These are phyloP conservation scores for Heptranchias perlo DNA, from an alignment of 2,113 vertebrate species.

Conservation along the genomic window DNA sequence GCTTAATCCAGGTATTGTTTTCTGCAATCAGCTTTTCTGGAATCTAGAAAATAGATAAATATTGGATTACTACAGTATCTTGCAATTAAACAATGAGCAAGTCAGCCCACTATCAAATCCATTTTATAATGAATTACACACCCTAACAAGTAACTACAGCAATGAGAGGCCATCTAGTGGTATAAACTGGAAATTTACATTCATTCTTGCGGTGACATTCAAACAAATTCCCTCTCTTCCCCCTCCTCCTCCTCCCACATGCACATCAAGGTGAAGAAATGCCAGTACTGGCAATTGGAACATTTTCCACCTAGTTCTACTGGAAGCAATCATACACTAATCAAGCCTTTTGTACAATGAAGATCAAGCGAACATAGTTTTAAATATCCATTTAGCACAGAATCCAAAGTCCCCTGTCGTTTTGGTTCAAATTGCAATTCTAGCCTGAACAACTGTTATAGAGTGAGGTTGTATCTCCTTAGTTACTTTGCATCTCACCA, in stretches of 20 bases:
- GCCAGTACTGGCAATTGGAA: not conserved
- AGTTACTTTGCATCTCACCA: too few relatives aligned
- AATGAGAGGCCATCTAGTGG: not conserved
- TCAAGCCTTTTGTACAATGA: not conserved
- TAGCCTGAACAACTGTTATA: too few relatives aligned
- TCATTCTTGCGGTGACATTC: not conserved
- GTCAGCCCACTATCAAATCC: not conserved
- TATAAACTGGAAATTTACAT: not conserved
- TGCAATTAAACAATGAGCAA: not conserved
- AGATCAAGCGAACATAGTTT: not conserved
- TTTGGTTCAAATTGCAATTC: too few relatives aligned
- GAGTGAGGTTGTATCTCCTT: too few relatives aligned
- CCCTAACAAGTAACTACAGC: not conserved
- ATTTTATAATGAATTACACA: not conserved
- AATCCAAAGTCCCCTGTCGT: too few relatives aligned
- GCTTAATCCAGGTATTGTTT: slow-evolving; percentile 69
- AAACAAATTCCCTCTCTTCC: not conserved
- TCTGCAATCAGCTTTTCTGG: slow-evolving; percentile 64
- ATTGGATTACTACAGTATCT: not conserved
- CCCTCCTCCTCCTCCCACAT: not conserved
- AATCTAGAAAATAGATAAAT: slow-evolving; percentile 55
- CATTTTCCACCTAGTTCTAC: not conserved
- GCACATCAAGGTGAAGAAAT: not conserved
- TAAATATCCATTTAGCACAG: too few relatives aligned
- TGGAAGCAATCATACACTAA: not conserved